phyloP scores from a whole-genome alignment of 2,888 invertebrate species.

The Crocallis elinguaria region DNA sequence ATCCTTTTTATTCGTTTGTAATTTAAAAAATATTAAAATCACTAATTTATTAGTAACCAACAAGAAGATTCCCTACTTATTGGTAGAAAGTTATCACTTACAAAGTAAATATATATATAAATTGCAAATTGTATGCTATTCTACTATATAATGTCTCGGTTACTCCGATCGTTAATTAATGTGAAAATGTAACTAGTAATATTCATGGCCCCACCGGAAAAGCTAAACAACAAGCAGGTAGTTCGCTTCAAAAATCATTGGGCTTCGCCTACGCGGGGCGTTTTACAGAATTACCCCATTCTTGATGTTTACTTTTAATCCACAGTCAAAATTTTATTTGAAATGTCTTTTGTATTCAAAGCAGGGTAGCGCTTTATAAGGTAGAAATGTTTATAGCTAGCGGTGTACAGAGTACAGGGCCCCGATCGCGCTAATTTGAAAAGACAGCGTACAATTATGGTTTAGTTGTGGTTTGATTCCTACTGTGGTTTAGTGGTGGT shows the following conservation, averaged over 20 bases:
- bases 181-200: not conserved
- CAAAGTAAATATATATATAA: too few species aligned
- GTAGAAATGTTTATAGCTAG: constrained; percentile 32
- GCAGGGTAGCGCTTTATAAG: constrained; percentile 44
- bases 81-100: too few species aligned
- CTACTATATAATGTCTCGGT: too few species aligned
- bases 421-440: too few species aligned
- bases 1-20: too few species aligned
- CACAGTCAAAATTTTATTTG: constrained; percentile 77
- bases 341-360: constrained; percentile 50
- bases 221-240: constrained; percentile 64
- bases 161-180: not conserved
- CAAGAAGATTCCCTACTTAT: too few species aligned
- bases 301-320: constrained; percentile 82
- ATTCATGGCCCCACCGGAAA: constrained; percentile 47
- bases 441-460: too few species aligned
- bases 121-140: too few species aligned
- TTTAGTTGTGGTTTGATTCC: too few species aligned
- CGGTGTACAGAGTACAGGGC: constrained; percentile 11
- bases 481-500: too few species aligned
- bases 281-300: constrained; percentile 69
- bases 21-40: too few species aligned
- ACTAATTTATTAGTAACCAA: too few species aligned
- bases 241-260: constrained; percentile 81
- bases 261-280: constrained; percentile 65